Base-by-base conservation (phyloP, 2,888 invertebrate genomes). In the Oligia latruncula region DNA sequence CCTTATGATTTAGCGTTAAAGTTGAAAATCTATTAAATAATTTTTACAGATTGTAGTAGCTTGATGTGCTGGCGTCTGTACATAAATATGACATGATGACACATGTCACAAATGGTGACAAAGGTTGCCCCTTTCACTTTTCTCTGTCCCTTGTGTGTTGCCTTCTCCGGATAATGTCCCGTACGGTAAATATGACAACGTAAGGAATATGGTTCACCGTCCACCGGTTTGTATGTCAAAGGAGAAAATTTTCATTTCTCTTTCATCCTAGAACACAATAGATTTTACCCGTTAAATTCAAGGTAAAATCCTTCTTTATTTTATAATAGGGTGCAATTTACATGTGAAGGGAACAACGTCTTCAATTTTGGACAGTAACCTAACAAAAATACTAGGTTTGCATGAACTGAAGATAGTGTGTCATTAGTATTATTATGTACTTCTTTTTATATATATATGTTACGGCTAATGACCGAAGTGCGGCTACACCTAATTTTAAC, bases 171-270 rank as follows among this genome's bases (percentile, higher is more conserved):
- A 15, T 6, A 62, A 29, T 62, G 13, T 60, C 13, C 60, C 4
- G 15, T 83, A 55, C 20, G 46, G 9, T 40, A 78, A 23, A 49
- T 80, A 84, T 17, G 40, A n/a, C 62, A 68, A 64, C 40, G 29
- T 62, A 23, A 68, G 84, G 84, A 81, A 17, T 15, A 58, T 15
- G 68, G 40, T 15, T 11, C 29, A 68, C 55, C 67, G 67, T 17
- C 9, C 17, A 62, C 55, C 67, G 78, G 62, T n/a, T 58, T 68
- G 23, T n/a, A 17, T 23, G 15, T 55, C 79, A 81, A 81, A 81
- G 35, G 23, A 17, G 67, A 52, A 64, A 17, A 29, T 68, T 68
- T 29, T 1, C 23, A 4, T 40, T 40, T 55, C 17, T 68, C 29
- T 64, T 78, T 68, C 40, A 68, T 68, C 62, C 15, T 17, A 8